Base-by-base conservation (phyloP, 2,113 vertebrate genomes). In the Solenodon paradoxus region DNA sequence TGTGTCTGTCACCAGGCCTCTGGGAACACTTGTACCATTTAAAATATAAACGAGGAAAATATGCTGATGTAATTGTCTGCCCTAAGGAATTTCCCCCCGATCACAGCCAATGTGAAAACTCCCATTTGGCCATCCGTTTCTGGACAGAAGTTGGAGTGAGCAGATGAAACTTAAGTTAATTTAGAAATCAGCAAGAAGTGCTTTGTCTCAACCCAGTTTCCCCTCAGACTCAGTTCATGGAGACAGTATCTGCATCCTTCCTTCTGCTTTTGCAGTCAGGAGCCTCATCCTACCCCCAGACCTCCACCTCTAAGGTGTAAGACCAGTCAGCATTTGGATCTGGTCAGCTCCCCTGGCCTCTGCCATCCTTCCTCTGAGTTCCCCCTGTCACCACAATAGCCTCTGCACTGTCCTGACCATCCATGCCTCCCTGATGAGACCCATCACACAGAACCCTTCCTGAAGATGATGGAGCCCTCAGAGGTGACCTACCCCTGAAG, bases 41-140 rank as follows among this genome's bases (percentile, higher is more conserved):
- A 95, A 96, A 96, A 97, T 93, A 97, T 94, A 97, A 95, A 97
- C 95, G 85, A 69, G 86, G 91, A 96, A 95, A 97, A 95, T 88
- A 96, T 88, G 95, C 89, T 91, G 96, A 96, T 22, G 45, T 85
- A 88, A 95, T 88, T 85, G 92, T 96, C 89, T 91, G 82, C 93
- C 93, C 82, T 53, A n/a, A 95, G 86, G 96, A 97, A 78, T 96
- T 93, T 95, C 49, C 86, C 88, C 88, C 81, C 95, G 85, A 96
- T 91, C 93, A 66, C 32, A 77, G 88, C 68, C 77, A 55, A 63
- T 40, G 77, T 77, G 90, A 80, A 74, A 94, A 95, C 42, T 88
- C 78, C 88, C 61, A 32, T 45, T 55, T 83, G 79, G 59, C 51
- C 26, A 17, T 42, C 32, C 63, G 38, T 84, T 28, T 42, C 45